Evolutionary conservation across 1,140 invertebrate species (phyloP), one percentile per base, ranked within the genome.

Genomic region (Diorhabda elongata): DNA sequence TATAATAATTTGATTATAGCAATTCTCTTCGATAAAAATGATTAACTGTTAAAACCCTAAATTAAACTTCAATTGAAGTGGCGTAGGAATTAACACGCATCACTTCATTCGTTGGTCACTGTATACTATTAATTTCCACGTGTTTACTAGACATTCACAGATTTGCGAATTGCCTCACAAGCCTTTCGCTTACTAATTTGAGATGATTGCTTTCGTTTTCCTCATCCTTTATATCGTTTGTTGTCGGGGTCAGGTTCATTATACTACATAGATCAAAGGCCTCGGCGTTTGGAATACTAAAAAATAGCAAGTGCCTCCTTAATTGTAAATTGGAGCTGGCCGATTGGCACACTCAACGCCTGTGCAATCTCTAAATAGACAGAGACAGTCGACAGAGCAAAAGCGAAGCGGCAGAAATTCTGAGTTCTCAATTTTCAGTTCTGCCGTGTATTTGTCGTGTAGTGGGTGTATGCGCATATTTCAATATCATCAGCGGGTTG

Each of bases 281-380:
- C 2, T 52, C 47, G 2, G 6, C 47, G 47, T 52, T 52, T n/a
- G n/a, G 47, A 52, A 52, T 52, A 52, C 47, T 52, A 52, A 52
- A 52, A 52, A 52, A 52, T 52, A 52, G 47, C n/a, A 6, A n/a
- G 47, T 4, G 47, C 47, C 47, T 52, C 47, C 47, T 52, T 52
- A 8, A 52, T 52, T 52, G 47, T 52, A 52, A 52, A 52, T 52
- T 52, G n/a, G 47, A 52, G 47, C 3, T n/a, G 47, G 4, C 47
- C 47, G 47, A 52, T 52, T 52, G 47, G 47, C 47, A 52, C n/a
- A 52, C 47, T 52, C 47, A 52, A 52, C 47, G 47, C 47, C 47
- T 52, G 47, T 52, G 47, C 47, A n/a, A 52, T 52, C 47, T 52
- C 47, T 52, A 52, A 52, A 52, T 52, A n/a, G n/a, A 52, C 6